phyloP scores from a whole-genome alignment of 2,797 vertebrate species.

The Apogon talboti region DNA sequence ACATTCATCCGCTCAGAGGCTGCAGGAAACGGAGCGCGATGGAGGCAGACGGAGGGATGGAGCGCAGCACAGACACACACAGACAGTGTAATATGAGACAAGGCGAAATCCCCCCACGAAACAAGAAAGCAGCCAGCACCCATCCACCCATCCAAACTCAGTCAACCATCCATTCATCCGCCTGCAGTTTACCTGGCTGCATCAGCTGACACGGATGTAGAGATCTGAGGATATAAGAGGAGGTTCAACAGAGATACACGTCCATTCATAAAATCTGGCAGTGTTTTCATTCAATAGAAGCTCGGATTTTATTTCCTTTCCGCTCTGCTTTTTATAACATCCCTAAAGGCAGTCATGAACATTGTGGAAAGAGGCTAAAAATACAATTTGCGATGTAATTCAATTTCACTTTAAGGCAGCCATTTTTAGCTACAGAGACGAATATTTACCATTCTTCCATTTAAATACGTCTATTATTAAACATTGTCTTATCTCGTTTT shows the following conservation, averaged over 20 bases:
- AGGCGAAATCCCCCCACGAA: conserved; percentile 17
- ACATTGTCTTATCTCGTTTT: no score
- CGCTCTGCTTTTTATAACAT: not conserved
- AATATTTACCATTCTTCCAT: no score
- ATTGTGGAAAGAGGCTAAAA: no score
- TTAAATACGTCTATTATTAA: no score
- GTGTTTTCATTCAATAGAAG: not conserved
- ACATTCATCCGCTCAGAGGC: conserved; percentile 85
- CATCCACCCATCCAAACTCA: conserved; percentile 21
- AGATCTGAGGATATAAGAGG: conserved; percentile 5
- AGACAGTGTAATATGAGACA: conserved; percentile 46
- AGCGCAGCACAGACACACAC: conserved; percentile 7
- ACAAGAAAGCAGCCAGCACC: conserved; percentile 42
- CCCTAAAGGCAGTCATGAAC: not conserved
- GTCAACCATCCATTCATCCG: conserved; percentile 17
- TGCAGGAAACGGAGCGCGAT: conserved; percentile 41
- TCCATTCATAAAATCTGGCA: not conserved
- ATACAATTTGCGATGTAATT: not conserved
- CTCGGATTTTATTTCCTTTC: not conserved
- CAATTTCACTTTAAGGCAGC: conserved; percentile 21
- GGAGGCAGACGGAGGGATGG: conserved; percentile 16
- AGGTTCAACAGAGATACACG: conserved; percentile 13
- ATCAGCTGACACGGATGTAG: conserved; percentile 28
- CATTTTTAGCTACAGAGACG: not conserved
- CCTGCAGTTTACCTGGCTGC: conserved; percentile 60